Conservation (phyloP, 2,888 invertebrate species). For the Polydrusus tereticollis region DNA sequence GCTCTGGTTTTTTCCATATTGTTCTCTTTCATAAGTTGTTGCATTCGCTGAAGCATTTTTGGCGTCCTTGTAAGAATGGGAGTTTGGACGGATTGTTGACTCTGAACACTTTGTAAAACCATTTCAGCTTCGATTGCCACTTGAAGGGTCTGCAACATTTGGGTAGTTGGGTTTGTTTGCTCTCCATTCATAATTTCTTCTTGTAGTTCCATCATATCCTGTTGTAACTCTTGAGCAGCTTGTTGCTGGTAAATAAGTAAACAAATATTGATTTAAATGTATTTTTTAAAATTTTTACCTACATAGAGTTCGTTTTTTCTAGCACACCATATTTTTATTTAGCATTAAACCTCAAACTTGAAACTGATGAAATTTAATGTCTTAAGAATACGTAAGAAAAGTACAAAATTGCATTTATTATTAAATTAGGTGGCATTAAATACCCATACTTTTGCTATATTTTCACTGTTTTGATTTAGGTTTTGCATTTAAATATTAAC, state of each 20-base stretch:
- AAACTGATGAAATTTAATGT: too few relatives aligned
- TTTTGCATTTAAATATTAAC: too few relatives aligned
- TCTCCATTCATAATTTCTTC: background rate
- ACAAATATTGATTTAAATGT: background rate
- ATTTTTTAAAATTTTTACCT: background rate
- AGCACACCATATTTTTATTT: background rate
- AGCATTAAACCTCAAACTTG: background rate
- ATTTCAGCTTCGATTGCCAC: conserved; percentile 14
- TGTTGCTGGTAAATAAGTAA: conserved; percentile 8
- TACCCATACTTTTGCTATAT: too few relatives aligned
- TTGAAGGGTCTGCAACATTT: conserved; percentile 14
- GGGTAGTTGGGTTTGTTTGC: background rate
- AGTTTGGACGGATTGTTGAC: background rate
- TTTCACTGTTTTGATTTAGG: too few relatives aligned
- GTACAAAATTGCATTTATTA: too few relatives aligned
- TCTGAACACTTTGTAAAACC: background rate
- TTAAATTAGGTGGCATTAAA: too few relatives aligned
- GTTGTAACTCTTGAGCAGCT: background rate
- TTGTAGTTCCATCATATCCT: conserved; percentile 9
- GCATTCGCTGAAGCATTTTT: conserved; percentile 3
- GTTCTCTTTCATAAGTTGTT: conserved; percentile 10
- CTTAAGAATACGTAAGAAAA: too few relatives aligned
- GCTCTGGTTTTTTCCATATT: conserved; percentile 13
- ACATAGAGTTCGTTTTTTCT: background rate
- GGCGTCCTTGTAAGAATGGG: background rate